Conservation (phyloP, 2,113 vertebrate species). For the Cottus gobio region DNA sequence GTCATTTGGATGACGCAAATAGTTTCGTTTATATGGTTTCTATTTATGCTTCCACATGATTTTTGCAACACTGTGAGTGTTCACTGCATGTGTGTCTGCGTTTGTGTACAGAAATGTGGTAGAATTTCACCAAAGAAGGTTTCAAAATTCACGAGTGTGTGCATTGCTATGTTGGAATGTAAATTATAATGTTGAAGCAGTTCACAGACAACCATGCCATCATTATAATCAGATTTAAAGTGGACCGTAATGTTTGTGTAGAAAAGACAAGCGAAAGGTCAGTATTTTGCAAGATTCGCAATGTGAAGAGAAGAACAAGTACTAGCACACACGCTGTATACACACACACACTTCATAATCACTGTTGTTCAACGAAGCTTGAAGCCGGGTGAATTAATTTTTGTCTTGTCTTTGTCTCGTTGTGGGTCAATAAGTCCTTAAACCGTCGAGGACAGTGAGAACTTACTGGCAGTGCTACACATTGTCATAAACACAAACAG, state of each 20-base stretch:
- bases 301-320: neutral
- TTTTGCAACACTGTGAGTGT: conserved; percentile 3
- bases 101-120: neutral
- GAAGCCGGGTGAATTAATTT: conserved; percentile 30
- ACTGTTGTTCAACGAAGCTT: conserved; percentile 29
- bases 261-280: no score
- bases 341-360: conserved; percentile 21
- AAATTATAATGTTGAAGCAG: neutral
- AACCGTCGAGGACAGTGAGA: conserved; percentile 17
- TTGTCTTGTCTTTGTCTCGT: conserved; percentile 40
- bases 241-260: neutral
- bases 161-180: neutral
- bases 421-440: conserved; percentile 45
- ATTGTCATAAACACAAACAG: conserved; percentile 7
- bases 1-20: conserved; percentile 37
- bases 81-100: neutral
- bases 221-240: neutral
- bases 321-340: neutral
- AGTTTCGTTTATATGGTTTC: conserved; percentile 20
- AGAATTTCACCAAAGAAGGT: neutral
- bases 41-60: conserved; percentile 34
- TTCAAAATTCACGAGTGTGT: neutral
- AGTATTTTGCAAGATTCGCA: neutral
- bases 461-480: neutral
- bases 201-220: neutral